These are phyloP conservation scores for Pseudonaja textilis DNA, from an alignment of 2,113 vertebrate species.

Conservation along the genomic window DNA sequence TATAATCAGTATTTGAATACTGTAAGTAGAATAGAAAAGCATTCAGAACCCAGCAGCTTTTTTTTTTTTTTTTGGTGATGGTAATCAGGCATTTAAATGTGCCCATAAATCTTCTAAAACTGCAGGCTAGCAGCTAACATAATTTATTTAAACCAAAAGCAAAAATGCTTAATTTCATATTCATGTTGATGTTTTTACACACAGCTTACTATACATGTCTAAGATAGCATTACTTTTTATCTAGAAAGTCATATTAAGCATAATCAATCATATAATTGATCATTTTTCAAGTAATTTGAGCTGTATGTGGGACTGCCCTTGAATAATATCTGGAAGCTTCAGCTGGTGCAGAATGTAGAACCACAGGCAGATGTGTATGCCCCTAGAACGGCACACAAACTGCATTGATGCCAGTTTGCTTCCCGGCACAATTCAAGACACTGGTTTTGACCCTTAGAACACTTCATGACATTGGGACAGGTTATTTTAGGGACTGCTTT, in stretches of 20 bases:
- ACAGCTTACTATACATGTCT: slow-evolving; percentile 7
- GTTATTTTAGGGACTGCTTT: not conserved
- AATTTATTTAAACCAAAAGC: slow-evolving; percentile 22
- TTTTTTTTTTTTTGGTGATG: slow-evolving; percentile 5
- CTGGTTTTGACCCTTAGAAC: not conserved
- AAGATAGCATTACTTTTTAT: not conserved
- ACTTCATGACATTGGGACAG: not conserved
- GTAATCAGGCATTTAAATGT: slow-evolving; percentile 1
- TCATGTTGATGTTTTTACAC: slow-evolving; percentile 30
- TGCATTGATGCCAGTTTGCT: not conserved
- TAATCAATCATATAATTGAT: not conserved
- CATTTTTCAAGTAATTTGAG: not conserved
- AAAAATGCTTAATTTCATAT: slow-evolving; percentile 8
- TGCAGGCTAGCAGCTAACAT: slow-evolving; percentile 18
- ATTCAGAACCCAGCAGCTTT: slow-evolving; percentile 16
- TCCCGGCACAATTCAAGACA: not conserved
- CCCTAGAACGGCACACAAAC: not conserved
- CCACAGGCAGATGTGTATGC: not conserved
- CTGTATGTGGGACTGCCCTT: not conserved
- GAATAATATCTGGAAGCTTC: not conserved
- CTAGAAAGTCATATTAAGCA: slow-evolving; percentile 5
- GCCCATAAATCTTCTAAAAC: slow-evolving; percentile 34
- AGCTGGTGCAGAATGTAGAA: not conserved
- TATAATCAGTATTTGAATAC: slow-evolving; percentile 20
- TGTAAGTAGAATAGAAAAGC: slow-evolving; percentile 1